Evolutionary conservation across 2,113 vertebrate genomes (phyloP), one percentile per base, ranked within the genome.

Genomic region (Xerus inauris): DNA sequence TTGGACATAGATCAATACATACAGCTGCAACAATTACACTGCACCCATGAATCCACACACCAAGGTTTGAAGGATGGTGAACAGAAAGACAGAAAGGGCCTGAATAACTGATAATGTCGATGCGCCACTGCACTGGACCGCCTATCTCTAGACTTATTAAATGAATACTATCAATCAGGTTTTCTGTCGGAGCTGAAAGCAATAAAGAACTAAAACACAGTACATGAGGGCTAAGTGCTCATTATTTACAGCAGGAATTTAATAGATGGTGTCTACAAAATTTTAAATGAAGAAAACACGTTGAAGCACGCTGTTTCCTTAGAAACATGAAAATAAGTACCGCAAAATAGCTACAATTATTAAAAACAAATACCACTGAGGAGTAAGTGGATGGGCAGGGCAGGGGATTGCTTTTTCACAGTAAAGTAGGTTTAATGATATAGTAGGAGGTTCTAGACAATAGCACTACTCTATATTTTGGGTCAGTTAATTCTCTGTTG

Each of bases 221-320:
- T 42, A 32, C 32, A 30, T 71, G n/a, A 86, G 38, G 30, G 45
- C 40, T 83, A 89, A 91, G 77, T 28, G n/a, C 8, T 65, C n/a
- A 73, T 57, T 67, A 30, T 81, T 26, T 91, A 22, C 59, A 76
- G 1, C 65, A 38, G 30, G 35, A 76, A 85, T 47, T 86, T 51
- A 91, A 67, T 5, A 59, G 62, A 67, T n/a, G 4, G 80, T n/a
- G 12, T 76, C 42, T 92, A 77, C 84, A 94, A 71, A 10, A 57
- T 51, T 84, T 28, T 40, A 94, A 95, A 76, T 20, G 26, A 73
- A 89, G 57, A 96, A 96, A 59, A 85, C 65, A 84, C 40, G 24
- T 30, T 73, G 82, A 95, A 92, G 45, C 45, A 89, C 51, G 20
- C 73, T 92, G 49, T 89, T 95, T 76, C 83, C 64, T 89, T 91